These are phyloP conservation scores for Leptinotarsa lineolata DNA, from an alignment of 1,140 invertebrate genomes.

Conservation along the genomic window DNA sequence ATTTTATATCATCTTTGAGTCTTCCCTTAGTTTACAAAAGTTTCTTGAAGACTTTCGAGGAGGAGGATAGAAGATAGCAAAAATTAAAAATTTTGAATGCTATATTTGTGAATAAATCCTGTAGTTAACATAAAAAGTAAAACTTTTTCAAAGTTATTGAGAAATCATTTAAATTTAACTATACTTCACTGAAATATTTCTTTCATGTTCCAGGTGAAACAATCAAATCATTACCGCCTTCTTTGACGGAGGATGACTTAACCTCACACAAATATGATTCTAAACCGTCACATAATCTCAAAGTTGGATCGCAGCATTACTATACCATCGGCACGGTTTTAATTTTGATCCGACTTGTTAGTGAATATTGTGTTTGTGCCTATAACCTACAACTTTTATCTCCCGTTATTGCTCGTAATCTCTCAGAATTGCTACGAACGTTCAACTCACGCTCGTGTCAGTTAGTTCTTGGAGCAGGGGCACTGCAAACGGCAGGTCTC, in stretches of 20 bases:
- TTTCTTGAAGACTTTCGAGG: too few species aligned
- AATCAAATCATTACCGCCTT: conserved; percentile 47
- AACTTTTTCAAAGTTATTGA: too few species aligned
- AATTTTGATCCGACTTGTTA: conserved; percentile 82
- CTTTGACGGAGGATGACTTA: conserved; percentile 40
- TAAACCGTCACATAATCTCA: conserved; percentile 61
- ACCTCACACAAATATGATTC: conserved; percentile 35
- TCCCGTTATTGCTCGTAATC: conserved; percentile 72
- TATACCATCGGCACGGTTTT: conserved; percentile 85
- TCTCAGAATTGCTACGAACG: conserved; percentile 84
- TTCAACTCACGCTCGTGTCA: conserved; percentile 95
- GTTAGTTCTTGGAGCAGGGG: conserved; percentile 92
- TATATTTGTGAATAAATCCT: too few species aligned
- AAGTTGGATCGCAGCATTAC: conserved; percentile 80
- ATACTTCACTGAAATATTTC: neutral
- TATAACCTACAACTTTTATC: conserved; percentile 69
- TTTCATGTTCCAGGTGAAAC: conserved; percentile 47
- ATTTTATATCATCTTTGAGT: too few species aligned
- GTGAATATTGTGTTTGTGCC: conserved; percentile 87
- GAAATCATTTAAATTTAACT: too few species aligned
- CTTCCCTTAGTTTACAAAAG: too few species aligned
- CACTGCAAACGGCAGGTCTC: conserved; percentile 89
- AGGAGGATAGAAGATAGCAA: too few species aligned
- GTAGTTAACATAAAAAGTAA: too few species aligned
- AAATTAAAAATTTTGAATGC: too few species aligned